Conservation (phyloP, 2,113 vertebrate genomes). For the Sprattus sprattus region DNA sequence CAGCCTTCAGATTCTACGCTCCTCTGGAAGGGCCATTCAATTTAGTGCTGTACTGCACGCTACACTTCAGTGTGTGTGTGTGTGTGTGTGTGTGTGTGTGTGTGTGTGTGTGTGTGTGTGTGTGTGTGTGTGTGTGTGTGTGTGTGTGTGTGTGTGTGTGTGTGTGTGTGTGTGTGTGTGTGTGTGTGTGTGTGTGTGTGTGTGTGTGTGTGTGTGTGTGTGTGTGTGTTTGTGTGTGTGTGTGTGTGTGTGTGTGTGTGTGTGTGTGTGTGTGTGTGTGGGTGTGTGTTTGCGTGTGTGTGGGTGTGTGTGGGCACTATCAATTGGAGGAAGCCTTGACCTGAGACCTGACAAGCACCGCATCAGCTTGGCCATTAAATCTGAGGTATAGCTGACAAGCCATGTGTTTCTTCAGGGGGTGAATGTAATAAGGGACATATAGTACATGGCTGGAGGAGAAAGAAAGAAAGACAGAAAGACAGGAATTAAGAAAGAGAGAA, state of each 20-base stretch:
- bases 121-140: neutral
- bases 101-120: too few relatives aligned
- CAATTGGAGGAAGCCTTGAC: constrained; percentile 26
- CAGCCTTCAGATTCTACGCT: constrained; percentile 15
- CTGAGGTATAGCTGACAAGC: neutral
- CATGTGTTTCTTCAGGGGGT: neutral
- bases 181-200: neutral
- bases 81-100: constrained; percentile 1
- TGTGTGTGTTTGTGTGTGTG: neutral
- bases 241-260: neutral
- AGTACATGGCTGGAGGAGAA: neutral
- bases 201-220: neutral
- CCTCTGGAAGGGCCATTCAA: neutral
- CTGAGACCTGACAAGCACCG: neutral
- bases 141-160: neutral
- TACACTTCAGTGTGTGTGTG: neutral
- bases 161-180: neutral
- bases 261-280: too few relatives aligned
- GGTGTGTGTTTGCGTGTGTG: neutral
- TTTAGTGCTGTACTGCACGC: neutral
- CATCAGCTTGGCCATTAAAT: neutral
- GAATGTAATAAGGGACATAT: neutral
- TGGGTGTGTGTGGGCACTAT: neutral
- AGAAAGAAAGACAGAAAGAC: neutral
- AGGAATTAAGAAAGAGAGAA: neutral